Conservation (phyloP, 37 sponge, comb jelly and placozoan species). For the Lycopodina hypogea region DNA sequence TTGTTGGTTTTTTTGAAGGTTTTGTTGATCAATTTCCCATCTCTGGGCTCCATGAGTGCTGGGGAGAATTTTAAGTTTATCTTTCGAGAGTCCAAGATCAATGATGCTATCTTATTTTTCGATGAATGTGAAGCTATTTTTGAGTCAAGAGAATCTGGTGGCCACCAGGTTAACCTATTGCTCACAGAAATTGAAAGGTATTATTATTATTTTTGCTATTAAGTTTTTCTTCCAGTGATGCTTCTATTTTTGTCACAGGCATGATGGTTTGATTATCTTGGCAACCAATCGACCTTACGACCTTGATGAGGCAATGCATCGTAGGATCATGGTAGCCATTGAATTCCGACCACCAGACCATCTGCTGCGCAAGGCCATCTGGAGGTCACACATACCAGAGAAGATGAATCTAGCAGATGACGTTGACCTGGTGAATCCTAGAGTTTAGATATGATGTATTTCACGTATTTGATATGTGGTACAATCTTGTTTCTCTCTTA, state of each 20-base stretch:
- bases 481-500: not conserved
- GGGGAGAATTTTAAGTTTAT: slow-evolving; percentile 91
- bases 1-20: slow-evolving; percentile 37
- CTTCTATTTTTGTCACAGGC: slow-evolving; percentile 31
- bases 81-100: slow-evolving; percentile 89
- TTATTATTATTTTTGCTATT: not conserved
- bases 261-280: slow-evolving; percentile 84
- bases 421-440: slow-evolving; percentile 40
- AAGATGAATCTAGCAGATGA: slow-evolving; percentile 65
- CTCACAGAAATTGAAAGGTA: slow-evolving; percentile 82
- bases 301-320: slow-evolving; percentile 83
- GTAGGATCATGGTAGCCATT: slow-evolving; percentile 73
- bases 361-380: slow-evolving; percentile 72
- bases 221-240: not conserved
- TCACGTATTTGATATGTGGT: not conserved
- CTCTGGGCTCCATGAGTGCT: slow-evolving; percentile 76
- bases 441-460: not conserved
- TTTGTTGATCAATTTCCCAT: slow-evolving; percentile 83
- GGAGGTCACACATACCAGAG: slow-evolving; percentile 81
- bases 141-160: slow-evolving; percentile 78
- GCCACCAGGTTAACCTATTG: slow-evolving; percentile 70
- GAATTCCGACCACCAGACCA: slow-evolving; percentile 85
- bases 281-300: slow-evolving; percentile 83
- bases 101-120: slow-evolving; percentile 92
- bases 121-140: slow-evolving; percentile 93